phyloP scores from a whole-genome alignment of 2,113 vertebrate genomes.

The Podilymbus podiceps region DNA sequence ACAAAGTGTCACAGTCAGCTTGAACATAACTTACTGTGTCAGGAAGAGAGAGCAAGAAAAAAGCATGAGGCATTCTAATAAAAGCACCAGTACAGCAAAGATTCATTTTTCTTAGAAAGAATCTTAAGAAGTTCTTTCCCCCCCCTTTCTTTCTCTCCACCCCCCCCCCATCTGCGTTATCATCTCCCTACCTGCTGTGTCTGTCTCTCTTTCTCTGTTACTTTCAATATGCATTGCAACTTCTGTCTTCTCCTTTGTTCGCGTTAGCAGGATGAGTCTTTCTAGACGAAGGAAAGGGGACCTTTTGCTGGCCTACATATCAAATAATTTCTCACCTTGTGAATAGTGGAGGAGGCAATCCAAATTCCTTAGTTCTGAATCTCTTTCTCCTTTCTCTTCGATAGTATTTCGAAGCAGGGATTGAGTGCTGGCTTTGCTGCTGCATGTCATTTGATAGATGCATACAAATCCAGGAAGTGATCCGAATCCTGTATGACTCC shows the following conservation, averaged over 20 bases:
- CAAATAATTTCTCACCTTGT: constrained; percentile 59
- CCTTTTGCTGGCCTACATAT: constrained; percentile 63
- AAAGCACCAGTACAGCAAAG: constrained; percentile 32
- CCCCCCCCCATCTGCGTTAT: not conserved
- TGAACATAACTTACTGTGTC: constrained; percentile 19
- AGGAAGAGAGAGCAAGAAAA: constrained; percentile 39
- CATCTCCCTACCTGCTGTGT: constrained; percentile 54
- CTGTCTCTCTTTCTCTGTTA: constrained; percentile 42
- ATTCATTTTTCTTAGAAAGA: constrained; percentile 61
- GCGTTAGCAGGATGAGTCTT: constrained; percentile 33
- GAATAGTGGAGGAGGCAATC: constrained; percentile 34
- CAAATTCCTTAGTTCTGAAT: constrained; percentile 39
- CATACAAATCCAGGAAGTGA: constrained; percentile 58
- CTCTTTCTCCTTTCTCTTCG: not conserved
- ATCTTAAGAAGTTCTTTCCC: constrained; percentile 65
- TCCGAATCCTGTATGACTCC: constrained; percentile 67
- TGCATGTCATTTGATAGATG: constrained; percentile 7
- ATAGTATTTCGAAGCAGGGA: not conserved
- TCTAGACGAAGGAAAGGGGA: constrained; percentile 46
- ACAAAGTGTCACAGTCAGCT: not conserved
- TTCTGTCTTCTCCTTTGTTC: constrained; percentile 72
- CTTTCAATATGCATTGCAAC: constrained; percentile 61
- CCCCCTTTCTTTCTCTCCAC: not conserved
- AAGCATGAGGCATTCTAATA: constrained; percentile 48
- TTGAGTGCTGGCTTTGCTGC: constrained; percentile 39